phyloP scores from a whole-genome alignment of 2,113 vertebrate species.

The Megaptera novaeangliae region DNA sequence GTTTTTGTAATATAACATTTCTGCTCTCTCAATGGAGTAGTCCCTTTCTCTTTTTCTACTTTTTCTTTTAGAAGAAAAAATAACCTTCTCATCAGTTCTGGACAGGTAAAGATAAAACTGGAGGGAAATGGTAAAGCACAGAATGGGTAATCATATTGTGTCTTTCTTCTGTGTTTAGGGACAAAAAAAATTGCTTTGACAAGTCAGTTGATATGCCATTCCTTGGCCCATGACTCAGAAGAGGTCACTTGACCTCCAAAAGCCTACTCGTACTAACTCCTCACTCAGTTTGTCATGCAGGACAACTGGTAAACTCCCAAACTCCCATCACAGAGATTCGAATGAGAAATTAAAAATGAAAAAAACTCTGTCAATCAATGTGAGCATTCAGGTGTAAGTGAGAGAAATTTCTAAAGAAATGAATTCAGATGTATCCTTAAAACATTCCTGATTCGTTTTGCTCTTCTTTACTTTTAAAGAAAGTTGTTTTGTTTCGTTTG shows the following conservation, averaged over 20 bases:
- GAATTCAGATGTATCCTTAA: background rate
- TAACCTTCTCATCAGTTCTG: conserved; percentile 19
- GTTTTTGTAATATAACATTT: conserved; percentile 40
- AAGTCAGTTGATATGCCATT: conserved; percentile 31
- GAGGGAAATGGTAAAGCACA: conserved; percentile 12
- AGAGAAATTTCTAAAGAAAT: background rate
- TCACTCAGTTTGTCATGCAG: background rate
- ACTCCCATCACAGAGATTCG: background rate
- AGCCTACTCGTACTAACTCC: background rate
- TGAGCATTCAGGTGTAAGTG: background rate
- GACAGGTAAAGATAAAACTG: conserved; percentile 41
- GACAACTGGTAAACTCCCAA: background rate
- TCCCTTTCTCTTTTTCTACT: background rate
- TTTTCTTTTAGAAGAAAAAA: conserved; percentile 37
- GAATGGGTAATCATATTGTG: conserved; percentile 25
- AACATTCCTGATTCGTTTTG: background rate
- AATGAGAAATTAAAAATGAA: background rate
- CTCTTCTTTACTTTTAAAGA: background rate
- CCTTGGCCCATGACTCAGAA: conserved; percentile 44
- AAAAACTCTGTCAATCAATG: background rate
- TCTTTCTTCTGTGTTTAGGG: conserved; percentile 34
- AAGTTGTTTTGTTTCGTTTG: background rate
- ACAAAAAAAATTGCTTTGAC: conserved; percentile 50
- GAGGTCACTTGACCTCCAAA: background rate
- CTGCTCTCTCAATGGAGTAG: conserved; percentile 19